Conservation (phyloP, 2,113 vertebrate genomes). For the Aspiorhynchus laticeps region DNA sequence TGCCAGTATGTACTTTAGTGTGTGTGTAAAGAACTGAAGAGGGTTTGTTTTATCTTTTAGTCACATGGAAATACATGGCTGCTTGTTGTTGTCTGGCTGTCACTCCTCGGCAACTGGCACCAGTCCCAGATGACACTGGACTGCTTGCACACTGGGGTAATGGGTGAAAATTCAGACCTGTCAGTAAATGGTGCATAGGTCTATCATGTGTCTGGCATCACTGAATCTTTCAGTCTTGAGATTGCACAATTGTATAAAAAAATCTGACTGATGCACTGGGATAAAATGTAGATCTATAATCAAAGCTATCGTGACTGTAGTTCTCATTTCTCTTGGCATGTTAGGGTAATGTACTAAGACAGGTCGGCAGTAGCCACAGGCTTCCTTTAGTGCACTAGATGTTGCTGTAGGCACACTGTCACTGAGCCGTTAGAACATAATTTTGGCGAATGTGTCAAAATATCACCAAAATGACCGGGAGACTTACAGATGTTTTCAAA, state of each 20-base stretch:
- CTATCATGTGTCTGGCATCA: neutral
- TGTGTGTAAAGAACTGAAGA: neutral
- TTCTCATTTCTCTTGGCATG: neutral
- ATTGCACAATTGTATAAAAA: neutral
- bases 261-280: neutral
- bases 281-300: neutral
- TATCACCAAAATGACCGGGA: neutral
- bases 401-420: slow-evolving; percentile 1
- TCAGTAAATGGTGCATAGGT: neutral
- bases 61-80: slow-evolving; percentile 24
- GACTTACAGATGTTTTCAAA: neutral
- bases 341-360: slow-evolving; percentile 24
- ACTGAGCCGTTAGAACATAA: neutral
- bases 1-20: slow-evolving; percentile 12
- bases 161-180: neutral
- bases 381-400: neutral
- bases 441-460: neutral
- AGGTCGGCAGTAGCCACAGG: neutral
- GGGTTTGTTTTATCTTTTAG: slow-evolving; percentile 12
- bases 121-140: neutral
- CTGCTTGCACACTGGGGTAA: neutral
- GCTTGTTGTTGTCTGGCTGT: neutral
- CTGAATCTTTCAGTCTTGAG: neutral
- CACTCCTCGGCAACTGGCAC: slow-evolving; percentile 16
- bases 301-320: neutral